Conservation (phyloP, 2,113 vertebrate genomes). For the Shinisaurus crocodilurus region DNA sequence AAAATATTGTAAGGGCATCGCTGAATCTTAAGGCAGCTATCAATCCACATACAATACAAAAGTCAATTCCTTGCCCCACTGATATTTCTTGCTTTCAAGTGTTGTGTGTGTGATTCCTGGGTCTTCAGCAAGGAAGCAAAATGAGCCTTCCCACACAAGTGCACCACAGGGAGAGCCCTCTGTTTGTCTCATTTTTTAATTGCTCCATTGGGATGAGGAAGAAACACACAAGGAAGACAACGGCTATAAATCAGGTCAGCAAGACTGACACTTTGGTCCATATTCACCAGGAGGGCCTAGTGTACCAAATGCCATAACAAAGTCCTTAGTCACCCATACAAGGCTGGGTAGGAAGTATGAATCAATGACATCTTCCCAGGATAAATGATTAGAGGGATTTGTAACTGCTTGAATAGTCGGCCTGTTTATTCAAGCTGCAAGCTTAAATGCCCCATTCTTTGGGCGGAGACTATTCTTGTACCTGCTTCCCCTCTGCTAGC, state of each 20-base stretch:
- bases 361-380: neutral
- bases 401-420: constrained; percentile 28
- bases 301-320: neutral
- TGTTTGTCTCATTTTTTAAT: neutral
- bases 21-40: neutral
- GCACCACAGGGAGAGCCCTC: constrained; percentile 6
- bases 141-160: constrained; percentile 24
- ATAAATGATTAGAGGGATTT: constrained; percentile 19
- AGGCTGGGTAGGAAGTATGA: constrained; percentile 31
- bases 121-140: constrained; percentile 20
- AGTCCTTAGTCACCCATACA: neutral
- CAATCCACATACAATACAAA: too few relatives aligned
- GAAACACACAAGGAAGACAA: constrained; percentile 18
- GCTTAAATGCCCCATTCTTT: constrained; percentile 24
- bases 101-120: neutral
- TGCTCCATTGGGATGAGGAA: constrained; percentile 31
- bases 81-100: neutral
- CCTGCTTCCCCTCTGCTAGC: neutral
- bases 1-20: neutral
- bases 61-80: neutral
- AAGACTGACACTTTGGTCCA: neutral
- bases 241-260: neutral
- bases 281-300: neutral
- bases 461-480: neutral
- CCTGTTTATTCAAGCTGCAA: constrained; percentile 30